phyloP scores from a whole-genome alignment of 2,113 vertebrate genomes.

The Mesocricetus auratus region DNA sequence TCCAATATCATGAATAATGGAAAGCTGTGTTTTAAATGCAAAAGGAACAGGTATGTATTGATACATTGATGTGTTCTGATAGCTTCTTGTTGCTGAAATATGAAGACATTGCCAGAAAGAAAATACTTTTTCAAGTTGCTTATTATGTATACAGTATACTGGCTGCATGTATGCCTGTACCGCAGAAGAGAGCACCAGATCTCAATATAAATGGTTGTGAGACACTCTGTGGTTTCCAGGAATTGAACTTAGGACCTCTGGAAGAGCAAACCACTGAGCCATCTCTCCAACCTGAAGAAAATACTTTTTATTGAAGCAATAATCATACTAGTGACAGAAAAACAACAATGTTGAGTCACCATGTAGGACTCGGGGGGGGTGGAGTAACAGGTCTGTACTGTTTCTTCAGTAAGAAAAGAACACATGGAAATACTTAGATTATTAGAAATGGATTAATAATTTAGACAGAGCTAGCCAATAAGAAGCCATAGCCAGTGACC shows the following conservation, averaged over 20 bases:
- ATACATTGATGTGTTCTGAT: not conserved
- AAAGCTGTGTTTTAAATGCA: conserved; percentile 41
- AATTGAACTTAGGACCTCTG: not conserved
- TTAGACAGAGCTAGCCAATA: too few species aligned
- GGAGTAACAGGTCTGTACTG: too few species aligned
- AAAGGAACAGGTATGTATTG: not conserved
- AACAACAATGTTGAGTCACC: not conserved
- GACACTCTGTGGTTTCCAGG: not conserved
- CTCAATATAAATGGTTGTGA: not conserved
- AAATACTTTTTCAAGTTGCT: not conserved
- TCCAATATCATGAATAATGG: conserved; percentile 41
- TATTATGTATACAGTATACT: not conserved
- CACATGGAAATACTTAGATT: too few species aligned
- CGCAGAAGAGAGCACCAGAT: not conserved
- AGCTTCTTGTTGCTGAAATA: not conserved
- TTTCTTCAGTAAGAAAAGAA: too few species aligned
- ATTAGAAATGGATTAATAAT: too few species aligned
- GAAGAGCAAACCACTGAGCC: not conserved
- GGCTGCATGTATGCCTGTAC: not conserved
- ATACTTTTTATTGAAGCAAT: not conserved
- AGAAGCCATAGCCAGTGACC: too few species aligned
- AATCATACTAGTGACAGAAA: not conserved
- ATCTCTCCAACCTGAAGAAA: not conserved
- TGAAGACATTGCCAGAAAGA: not conserved
- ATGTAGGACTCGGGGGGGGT: too few species aligned